Base-by-base conservation (phyloP, 2,888 invertebrate genomes). In the Mechanitis mazaeus region DNA sequence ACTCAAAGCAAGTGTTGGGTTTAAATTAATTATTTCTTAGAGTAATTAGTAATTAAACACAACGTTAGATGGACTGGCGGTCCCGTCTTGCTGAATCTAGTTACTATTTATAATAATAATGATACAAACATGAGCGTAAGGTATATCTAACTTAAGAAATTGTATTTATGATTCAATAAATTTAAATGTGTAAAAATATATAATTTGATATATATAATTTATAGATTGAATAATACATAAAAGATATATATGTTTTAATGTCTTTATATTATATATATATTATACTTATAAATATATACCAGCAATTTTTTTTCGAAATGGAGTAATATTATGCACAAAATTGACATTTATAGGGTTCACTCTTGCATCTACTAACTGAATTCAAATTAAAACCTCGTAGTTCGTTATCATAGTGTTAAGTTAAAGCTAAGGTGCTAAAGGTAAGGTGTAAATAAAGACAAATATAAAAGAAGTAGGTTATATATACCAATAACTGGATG, bases 31-130 rank as follows among this genome's bases (percentile, higher is more conserved):
- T 61, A 59, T 54, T 42, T 46, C 56, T 54, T 28, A 47, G 54
- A 55, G 64, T 59, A 55, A 59, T 64, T 58, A 64, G 64, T 64
- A 63, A 63, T 64, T 60, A 60, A 60, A 46, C 38, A 56, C 59
- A 59, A 59, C 28, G 60, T 35, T 54, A 56, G 46, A 57, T 12
- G 53, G 50, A 58, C 38, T 33, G 58, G 20, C 46, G 33, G 53
- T 42, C 58, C 42, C 31, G 4, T 7, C 31, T 42, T 45, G 42
- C 11, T 2, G 11, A 7, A 38, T 35, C 58, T 58, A 53, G 53
- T 0, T 11, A 42, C 31, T 42, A 38, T 57, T 28, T 50, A 57
- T 53, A 42, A 33, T 7, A 12, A 7, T 33, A 45, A 38, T 45
- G 50, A 6, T 50, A 31, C n/a, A 11, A 50, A 31, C 50, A 50